Evolutionary conservation across 53 echinoderm and acorn worm species (phyloP).

Genomic region (Crossaster papposus): DNA sequence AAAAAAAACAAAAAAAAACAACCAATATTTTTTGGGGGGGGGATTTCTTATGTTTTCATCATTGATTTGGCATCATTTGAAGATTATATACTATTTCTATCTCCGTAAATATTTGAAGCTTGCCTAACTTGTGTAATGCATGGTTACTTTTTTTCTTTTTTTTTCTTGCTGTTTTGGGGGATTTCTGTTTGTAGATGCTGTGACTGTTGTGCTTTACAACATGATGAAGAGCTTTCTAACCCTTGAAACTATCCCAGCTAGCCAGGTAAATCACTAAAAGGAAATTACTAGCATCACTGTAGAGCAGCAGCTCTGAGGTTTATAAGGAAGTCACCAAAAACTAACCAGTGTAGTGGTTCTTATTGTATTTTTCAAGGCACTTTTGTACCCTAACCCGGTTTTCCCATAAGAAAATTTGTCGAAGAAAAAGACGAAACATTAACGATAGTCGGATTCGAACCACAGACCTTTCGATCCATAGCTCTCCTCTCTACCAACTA

Average conservation of each 20-base stretch:
- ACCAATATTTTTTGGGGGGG: no score
- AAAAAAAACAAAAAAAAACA: no score
- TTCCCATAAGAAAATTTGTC: no score
- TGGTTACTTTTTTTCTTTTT: slow-evolving; percentile 26
- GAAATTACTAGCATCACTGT: not conserved
- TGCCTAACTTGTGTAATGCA: not conserved
- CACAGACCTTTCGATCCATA: no score
- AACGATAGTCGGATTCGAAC: no score
- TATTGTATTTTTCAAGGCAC: no score
- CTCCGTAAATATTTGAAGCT: not conserved
- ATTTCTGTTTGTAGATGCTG: slow-evolving; percentile 95
- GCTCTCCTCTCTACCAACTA: no score
- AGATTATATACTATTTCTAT: not conserved
- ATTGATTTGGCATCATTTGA: not conserved
- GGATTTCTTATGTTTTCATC: not conserved
- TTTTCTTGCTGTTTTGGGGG: slow-evolving; percentile 91
- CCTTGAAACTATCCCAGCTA: slow-evolving; percentile 44
- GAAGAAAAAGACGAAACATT: no score
- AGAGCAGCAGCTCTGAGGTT: no score
- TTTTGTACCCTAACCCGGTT: no score
- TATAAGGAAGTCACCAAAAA: no score
- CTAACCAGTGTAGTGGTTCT: no score
- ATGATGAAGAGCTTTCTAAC: slow-evolving; percentile 67
- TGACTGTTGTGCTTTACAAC: slow-evolving; percentile 79
- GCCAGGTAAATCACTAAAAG: slow-evolving; percentile 62